These are phyloP conservation scores for Corbicula japonica DNA, from an alignment of 2,888 invertebrate species.

Conservation along the genomic window DNA sequence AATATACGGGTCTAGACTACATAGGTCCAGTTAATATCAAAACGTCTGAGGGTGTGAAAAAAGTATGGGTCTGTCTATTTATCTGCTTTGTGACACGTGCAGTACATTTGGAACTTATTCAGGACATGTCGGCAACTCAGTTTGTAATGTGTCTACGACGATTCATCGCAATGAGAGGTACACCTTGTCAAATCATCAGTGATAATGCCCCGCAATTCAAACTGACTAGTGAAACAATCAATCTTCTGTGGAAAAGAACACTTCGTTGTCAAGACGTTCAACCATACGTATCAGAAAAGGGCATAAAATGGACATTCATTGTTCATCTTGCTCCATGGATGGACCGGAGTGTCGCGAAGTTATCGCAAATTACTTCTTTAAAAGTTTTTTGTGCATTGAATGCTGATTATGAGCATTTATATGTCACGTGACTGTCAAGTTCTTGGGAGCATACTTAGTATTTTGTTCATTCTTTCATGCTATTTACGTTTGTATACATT, in stretches of 20 bases:
- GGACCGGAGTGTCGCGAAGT: no score
- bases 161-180: constrained; percentile 36
- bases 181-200: constrained; percentile 27
- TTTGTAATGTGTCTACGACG: constrained; percentile 44
- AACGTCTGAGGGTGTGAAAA: constrained; percentile 11
- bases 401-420: no score
- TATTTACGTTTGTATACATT: no score
- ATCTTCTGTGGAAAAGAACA: constrained; percentile 21
- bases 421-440: no score
- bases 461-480: no score
- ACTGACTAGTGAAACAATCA: constrained; percentile 19
- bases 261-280: constrained; percentile 22
- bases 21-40: no score
- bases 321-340: not conserved
- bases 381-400: no score
- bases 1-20: no score
- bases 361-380: no score
- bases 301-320: constrained; percentile 9
- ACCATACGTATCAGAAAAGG: not conserved
- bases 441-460: no score
- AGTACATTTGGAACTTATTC: constrained; percentile 45
- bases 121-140: constrained; percentile 37
- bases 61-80: constrained; percentile 53
- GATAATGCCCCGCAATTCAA: constrained; percentile 47
- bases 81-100: constrained; percentile 48